These are phyloP conservation scores for Zaprionus kolodkinae DNA, from an alignment of 1,140 invertebrate species.

Conservation along the genomic window DNA sequence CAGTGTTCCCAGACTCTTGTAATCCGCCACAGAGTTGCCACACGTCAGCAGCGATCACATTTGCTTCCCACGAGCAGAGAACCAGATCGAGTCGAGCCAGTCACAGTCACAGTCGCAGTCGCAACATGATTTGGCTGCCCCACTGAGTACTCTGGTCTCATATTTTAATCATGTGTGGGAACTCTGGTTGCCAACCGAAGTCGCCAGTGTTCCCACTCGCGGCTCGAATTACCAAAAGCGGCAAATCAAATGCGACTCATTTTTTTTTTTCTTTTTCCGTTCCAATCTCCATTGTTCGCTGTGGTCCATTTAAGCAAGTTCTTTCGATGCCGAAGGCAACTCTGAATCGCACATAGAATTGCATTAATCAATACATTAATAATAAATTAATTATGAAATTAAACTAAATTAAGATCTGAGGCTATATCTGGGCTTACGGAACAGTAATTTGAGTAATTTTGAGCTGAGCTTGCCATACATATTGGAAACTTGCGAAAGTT, in stretches of 20 bases:
- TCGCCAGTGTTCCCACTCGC: conserved; percentile 37
- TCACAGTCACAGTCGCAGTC: conserved; percentile 30
- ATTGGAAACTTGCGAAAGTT: too few species aligned
- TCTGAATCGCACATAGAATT: not conserved
- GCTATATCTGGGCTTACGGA: not conserved
- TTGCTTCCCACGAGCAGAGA: conserved; percentile 60
- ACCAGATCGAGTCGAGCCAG: conserved; percentile 43
- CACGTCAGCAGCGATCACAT: conserved; percentile 21
- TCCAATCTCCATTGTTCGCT: conserved; percentile 24
- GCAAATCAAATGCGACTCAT: conserved; percentile 36
- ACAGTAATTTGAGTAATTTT: not conserved
- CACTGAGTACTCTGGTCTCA: conserved; percentile 13
- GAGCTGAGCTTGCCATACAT: not conserved
- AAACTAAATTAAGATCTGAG: not conserved
- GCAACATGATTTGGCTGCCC: conserved; percentile 53
- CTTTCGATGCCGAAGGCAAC: not conserved
- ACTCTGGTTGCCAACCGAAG: conserved; percentile 41
- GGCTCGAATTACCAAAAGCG: conserved; percentile 44
- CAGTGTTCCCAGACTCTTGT: conserved; percentile 11
- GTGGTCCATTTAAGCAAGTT: conserved; percentile 7
- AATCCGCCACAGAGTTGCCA: conserved; percentile 51
- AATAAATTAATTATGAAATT: conserved; percentile 13
- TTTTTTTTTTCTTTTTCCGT: not conserved
- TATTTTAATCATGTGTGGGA: conserved; percentile 71
- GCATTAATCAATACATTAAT: conserved; percentile 22